phyloP scores from a whole-genome alignment of 2,113 vertebrate species.

The Strigops habroptila region DNA sequence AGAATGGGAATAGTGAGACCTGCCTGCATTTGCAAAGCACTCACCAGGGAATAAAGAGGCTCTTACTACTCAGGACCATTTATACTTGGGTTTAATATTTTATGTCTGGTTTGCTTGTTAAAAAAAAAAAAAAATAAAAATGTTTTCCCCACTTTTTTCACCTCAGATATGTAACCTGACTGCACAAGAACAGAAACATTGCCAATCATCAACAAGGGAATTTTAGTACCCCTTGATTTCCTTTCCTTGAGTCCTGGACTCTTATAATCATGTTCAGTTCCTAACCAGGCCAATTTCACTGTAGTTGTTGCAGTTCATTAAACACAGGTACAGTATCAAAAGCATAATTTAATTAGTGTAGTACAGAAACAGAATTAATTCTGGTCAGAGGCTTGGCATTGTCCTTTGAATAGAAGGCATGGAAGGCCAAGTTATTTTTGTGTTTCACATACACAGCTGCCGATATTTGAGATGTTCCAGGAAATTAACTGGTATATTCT shows the following conservation, averaged over 20 bases:
- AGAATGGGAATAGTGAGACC: not conserved
- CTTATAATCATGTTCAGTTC: not conserved
- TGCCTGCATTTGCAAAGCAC: not conserved
- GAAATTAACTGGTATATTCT: not conserved
- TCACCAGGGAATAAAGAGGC: not conserved
- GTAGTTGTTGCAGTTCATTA: not conserved
- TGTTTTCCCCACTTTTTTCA: not conserved
- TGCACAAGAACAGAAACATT: not conserved
- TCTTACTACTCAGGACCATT: not conserved
- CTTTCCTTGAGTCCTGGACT: not conserved
- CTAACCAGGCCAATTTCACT: not conserved
- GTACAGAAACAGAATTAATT: constrained; percentile 16
- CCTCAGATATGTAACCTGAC: not conserved
- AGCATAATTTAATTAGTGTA: not conserved
- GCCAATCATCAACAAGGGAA: not conserved
- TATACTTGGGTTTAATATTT: not conserved
- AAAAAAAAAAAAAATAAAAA: not conserved
- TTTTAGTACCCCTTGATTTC: not conserved
- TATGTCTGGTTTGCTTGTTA: not conserved
- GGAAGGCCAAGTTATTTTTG: constrained; percentile 22
- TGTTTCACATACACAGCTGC: not conserved
- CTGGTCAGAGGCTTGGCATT: not conserved
- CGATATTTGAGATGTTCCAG: not conserved
- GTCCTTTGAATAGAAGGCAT: not conserved
- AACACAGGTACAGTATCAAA: not conserved